Conservation (phyloP, 2,888 invertebrate species). For the Trichogramma dendrolimi region DNA sequence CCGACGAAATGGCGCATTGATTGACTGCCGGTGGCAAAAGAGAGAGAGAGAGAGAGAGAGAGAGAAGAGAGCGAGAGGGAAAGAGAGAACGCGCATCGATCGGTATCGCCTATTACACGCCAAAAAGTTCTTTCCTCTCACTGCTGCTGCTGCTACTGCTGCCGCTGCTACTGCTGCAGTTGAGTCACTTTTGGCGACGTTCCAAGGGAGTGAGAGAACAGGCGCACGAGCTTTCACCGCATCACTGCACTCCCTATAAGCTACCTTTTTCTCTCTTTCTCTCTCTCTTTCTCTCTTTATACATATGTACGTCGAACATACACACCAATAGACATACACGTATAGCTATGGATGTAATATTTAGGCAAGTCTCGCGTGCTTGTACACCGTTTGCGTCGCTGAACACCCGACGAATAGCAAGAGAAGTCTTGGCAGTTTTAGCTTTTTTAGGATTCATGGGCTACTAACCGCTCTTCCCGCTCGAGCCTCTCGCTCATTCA, state of each 20-base stretch:
- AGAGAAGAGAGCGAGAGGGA: too few relatives aligned
- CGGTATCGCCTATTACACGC: not conserved
- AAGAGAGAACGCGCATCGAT: constrained; percentile 4
- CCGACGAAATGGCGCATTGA: constrained; percentile 21
- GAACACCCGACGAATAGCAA: not conserved
- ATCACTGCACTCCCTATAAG: not conserved
- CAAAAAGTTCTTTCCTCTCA: too few relatives aligned
- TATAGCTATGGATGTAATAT: not conserved
- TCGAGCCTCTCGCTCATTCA: too few relatives aligned
- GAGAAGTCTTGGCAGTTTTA: too few relatives aligned
- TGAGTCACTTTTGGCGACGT: constrained; percentile 6
- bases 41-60: too few relatives aligned
- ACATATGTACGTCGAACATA: not conserved
- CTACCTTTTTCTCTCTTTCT: not conserved
- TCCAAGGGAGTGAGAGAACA: constrained; percentile 3
- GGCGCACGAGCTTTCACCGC: constrained; percentile 1
- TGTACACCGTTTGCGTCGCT: constrained; percentile 14
- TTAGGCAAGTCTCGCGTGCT: not conserved
- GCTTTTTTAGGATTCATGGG: too few relatives aligned
- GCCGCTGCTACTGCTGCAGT: too few relatives aligned
- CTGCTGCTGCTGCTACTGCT: too few relatives aligned
- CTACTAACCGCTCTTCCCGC: too few relatives aligned
- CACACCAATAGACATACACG: not conserved
- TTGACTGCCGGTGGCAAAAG: constrained; percentile 7
- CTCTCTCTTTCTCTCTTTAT: not conserved